phyloP scores from a whole-genome alignment of 2,888 invertebrate species.

The Diachrysia chrysitis region DNA sequence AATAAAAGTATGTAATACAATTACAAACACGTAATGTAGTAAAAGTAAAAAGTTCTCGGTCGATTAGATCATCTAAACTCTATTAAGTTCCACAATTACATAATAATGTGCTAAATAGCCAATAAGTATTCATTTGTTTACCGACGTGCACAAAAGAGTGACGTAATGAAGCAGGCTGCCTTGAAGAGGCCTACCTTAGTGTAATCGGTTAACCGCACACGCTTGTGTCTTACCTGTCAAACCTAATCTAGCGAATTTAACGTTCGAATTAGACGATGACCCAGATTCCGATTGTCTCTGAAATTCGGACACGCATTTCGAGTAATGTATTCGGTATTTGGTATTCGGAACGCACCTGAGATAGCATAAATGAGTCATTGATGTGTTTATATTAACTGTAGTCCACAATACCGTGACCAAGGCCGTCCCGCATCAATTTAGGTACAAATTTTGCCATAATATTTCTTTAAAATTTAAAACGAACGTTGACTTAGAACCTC shows the following conservation, averaged over 20 bases:
- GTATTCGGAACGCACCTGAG: conserved; percentile 60
- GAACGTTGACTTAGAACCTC: conserved; percentile 9
- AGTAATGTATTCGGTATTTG: conserved; percentile 54
- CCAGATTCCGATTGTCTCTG: conserved; percentile 60
- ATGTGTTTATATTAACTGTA: conserved; percentile 54
- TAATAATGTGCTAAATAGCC: background rate
- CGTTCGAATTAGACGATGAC: conserved; percentile 54
- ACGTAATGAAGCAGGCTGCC: conserved; percentile 30
- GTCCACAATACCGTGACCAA: conserved; percentile 50
- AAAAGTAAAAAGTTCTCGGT: too few relatives aligned
- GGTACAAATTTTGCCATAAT: conserved; percentile 28
- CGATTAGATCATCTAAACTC: background rate
- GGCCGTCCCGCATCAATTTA: conserved; percentile 28
- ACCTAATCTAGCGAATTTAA: conserved; percentile 52
- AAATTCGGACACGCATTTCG: conserved; percentile 59
- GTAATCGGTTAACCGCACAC: conserved; percentile 32
- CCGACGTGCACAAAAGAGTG: conserved; percentile 8
- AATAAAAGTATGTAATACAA: too few relatives aligned
- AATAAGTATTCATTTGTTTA: conserved; percentile 2
- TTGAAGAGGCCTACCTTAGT: conserved; percentile 18
- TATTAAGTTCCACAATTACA: conserved; percentile 2
- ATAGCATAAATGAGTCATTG: conserved; percentile 59
- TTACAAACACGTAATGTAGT: too few relatives aligned
- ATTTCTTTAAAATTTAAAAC: conserved; percentile 39
- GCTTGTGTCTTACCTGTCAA: conserved; percentile 41